A percentile compares a stretch with the other conserved stretches of the same genome.
These are phyloP conservation scores for Achlya flavicornis DNA, from an alignment of 2,888 invertebrate species.

Conservation along the genomic window DNA sequence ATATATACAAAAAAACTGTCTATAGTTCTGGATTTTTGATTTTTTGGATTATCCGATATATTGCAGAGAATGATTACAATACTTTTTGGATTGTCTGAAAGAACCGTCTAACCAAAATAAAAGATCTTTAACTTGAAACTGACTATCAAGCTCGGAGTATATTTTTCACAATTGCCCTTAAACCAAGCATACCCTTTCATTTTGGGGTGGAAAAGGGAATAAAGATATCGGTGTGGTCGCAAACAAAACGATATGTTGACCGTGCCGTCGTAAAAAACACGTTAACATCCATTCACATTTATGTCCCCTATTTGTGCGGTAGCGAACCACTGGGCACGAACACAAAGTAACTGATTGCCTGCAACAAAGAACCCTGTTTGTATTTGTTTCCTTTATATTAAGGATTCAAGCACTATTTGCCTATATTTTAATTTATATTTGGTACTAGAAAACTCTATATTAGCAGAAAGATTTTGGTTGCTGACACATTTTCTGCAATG, in stretches of 20 bases:
- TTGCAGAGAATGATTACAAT: too few relatives aligned
- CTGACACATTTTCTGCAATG: neutral
- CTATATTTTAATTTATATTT: neutral
- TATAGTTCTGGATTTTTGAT: too few relatives aligned
- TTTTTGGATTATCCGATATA: too few relatives aligned
- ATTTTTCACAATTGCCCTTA: constrained; percentile 2
- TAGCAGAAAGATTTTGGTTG: constrained; percentile 10
- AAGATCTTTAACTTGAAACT: neutral
- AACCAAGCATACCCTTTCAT: constrained; percentile 47
- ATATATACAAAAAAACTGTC: neutral
- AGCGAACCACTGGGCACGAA: constrained; percentile 68
- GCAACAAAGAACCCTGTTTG: constrained; percentile 56
- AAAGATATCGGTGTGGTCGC: constrained; percentile 76
- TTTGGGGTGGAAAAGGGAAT: constrained; percentile 66
- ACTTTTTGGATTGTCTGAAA: neutral
- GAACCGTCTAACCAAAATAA: neutral
- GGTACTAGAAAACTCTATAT: neutral
- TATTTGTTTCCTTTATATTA: constrained; percentile 43
- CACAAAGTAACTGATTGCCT: constrained; percentile 78
- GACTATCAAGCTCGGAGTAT: neutral
- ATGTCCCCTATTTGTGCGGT: constrained; percentile 75
- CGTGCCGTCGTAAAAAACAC: constrained; percentile 81
- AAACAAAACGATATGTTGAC: constrained; percentile 81
- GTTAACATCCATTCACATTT: constrained; percentile 84
- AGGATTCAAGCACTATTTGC: constrained; percentile 13